Evolutionary conservation across 2,888 invertebrate genomes (phyloP).

Genomic region (Mythimna loreyi): DNA sequence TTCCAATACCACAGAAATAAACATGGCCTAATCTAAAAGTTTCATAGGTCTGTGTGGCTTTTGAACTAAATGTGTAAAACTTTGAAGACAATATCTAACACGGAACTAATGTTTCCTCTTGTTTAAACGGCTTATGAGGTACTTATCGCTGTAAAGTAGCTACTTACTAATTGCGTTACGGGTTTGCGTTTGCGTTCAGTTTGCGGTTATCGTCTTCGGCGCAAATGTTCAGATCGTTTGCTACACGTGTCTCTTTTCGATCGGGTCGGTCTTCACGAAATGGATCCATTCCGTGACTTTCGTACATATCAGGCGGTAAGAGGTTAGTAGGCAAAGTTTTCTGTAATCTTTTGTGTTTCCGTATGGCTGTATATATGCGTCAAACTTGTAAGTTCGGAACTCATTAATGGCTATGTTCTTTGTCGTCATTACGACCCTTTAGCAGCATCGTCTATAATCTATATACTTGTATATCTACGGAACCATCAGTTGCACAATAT

Average conservation of each 20-base stretch:
- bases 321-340: slow-evolving; percentile 43
- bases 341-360: slow-evolving; percentile 39
- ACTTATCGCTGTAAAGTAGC: slow-evolving; percentile 49
- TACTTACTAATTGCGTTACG: slow-evolving; percentile 55
- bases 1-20: background rate
- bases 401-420: slow-evolving; percentile 19
- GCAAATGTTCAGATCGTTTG: slow-evolving; percentile 60
- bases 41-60: slow-evolving; percentile 31
- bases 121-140: slow-evolving; percentile 52
- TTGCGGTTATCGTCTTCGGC: slow-evolving; percentile 48
- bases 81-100: slow-evolving; percentile 44
- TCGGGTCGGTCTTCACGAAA: slow-evolving; percentile 52
- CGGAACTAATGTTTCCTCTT: slow-evolving; percentile 40
- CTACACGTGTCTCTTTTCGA: slow-evolving; percentile 61
- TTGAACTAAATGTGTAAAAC: slow-evolving; percentile 42
- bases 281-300: slow-evolving; percentile 66
- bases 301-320: slow-evolving; percentile 53
- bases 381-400: background rate
- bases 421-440: background rate
- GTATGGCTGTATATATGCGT: slow-evolving; percentile 8
- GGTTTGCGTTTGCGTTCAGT: slow-evolving; percentile 37
- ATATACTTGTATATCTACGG: background rate
- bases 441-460: background rate
- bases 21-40: slow-evolving; percentile 24
- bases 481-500: background rate